These are phyloP conservation scores for Cherax destructor DNA, from an alignment of 1,140 invertebrate species.

Conservation along the genomic window DNA sequence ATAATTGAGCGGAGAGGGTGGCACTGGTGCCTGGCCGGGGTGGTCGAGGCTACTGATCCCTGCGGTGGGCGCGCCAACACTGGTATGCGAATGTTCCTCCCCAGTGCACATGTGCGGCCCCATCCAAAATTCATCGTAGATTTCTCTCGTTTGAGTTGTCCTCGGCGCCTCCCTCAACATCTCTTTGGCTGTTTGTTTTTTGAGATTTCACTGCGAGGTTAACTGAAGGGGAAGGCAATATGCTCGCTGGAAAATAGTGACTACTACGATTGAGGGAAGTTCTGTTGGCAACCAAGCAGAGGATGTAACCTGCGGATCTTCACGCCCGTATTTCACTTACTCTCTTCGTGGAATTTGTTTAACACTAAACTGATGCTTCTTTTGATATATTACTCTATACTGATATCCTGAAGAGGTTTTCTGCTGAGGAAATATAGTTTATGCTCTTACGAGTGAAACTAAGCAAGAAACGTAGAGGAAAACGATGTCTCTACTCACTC, in stretches of 20 bases:
- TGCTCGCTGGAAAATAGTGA: neutral
- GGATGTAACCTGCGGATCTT: neutral
- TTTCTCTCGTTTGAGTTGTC: neutral
- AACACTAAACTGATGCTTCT: neutral
- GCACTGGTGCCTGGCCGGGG: neutral
- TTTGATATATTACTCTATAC: neutral
- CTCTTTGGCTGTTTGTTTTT: neutral
- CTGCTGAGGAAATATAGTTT: neutral
- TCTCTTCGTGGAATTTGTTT: neutral
- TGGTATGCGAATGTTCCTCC: slow-evolving; percentile 49
- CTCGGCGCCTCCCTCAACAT: neutral
- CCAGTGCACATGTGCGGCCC: slow-evolving; percentile 25
- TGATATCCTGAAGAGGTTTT: too few relatives aligned
- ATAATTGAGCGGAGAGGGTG: neutral
- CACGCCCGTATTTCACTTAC: neutral
- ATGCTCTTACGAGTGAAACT: neutral
- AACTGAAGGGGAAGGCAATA: neutral
- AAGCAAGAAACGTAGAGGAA: neutral
- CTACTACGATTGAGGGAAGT: neutral
- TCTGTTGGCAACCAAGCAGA: neutral
- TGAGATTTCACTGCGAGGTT: neutral
- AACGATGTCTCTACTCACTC: neutral
- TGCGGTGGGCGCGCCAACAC: slow-evolving; percentile 60
- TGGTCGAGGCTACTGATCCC: slow-evolving; percentile 47
- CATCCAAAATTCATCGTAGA: slow-evolving; percentile 40